These are phyloP conservation scores for Rhincodon typus DNA, from an alignment of 2,797 vertebrate genomes.

Conservation along the genomic window DNA sequence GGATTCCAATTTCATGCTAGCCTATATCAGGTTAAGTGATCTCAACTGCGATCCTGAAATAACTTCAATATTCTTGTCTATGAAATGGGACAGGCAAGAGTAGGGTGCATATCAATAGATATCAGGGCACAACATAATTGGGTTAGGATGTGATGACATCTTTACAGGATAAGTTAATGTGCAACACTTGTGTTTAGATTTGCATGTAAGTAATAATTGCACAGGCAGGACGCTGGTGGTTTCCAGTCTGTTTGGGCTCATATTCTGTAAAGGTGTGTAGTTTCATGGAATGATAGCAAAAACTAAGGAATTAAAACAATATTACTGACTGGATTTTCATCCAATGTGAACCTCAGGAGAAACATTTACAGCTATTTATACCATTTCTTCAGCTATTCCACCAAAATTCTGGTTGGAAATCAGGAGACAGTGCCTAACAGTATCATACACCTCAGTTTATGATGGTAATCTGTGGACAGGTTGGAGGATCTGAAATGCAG, in stretches of 20 bases:
- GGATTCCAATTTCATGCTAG: not conserved
- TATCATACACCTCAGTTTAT: not conserved
- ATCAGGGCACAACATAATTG: not conserved
- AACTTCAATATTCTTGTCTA: not conserved
- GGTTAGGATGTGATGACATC: not conserved
- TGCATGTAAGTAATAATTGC: not conserved
- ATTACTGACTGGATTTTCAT: too few species aligned
- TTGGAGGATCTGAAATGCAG: slow-evolving; percentile 3
- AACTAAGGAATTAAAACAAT: not conserved
- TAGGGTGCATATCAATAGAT: not conserved
- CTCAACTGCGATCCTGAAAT: not conserved
- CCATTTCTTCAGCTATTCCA: not conserved
- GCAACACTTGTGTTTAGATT: not conserved
- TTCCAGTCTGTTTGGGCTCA: not conserved
- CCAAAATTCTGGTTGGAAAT: not conserved
- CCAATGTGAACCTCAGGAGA: too few species aligned
- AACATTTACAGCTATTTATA: not conserved
- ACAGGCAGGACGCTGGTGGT: not conserved
- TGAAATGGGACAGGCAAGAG: not conserved
- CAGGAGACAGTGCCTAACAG: not conserved
- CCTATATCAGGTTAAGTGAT: not conserved
- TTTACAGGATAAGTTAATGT: not conserved
- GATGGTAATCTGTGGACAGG: not conserved
- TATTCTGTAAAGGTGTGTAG: not conserved
- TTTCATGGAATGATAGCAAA: not conserved